Conservation (phyloP, 2,888 invertebrate genomes). For the Mechanitis mazaeus region DNA sequence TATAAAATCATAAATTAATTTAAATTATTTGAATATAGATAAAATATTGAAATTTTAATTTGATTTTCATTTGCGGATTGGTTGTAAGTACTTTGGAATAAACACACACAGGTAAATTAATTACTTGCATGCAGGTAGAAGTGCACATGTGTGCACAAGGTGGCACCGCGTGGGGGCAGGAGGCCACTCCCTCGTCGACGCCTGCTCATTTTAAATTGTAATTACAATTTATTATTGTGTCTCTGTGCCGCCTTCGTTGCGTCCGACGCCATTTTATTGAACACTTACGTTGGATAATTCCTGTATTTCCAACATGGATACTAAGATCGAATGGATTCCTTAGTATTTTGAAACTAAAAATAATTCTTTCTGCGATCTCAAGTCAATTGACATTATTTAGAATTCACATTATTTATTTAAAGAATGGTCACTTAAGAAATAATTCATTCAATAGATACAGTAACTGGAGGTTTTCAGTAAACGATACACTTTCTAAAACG, state of each 20-base stretch:
- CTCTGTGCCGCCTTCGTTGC: constrained; percentile 72
- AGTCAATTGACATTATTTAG: too few relatives aligned
- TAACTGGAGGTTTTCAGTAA: too few relatives aligned
- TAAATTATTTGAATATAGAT: too few relatives aligned
- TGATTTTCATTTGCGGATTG: constrained; percentile 18
- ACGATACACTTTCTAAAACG: too few relatives aligned
- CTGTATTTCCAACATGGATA: constrained; percentile 33
- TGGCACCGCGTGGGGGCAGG: constrained; percentile 55
- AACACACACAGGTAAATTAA: constrained; percentile 43
- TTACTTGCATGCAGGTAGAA: constrained; percentile 60
- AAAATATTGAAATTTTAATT: too few relatives aligned
- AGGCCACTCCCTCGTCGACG: constrained; percentile 70
- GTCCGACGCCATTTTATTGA: constrained; percentile 72
- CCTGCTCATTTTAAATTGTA: constrained; percentile 78
- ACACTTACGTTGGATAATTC: constrained; percentile 38
- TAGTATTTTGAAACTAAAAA: background rate
- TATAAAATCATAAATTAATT: too few relatives aligned
- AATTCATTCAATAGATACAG: too few relatives aligned
- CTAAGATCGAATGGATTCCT: constrained; percentile 8
- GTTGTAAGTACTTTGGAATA: constrained; percentile 30
- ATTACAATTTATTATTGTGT: constrained; percentile 76
- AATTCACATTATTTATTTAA: too few relatives aligned
- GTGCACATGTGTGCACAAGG: constrained; percentile 64
- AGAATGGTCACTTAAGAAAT: too few relatives aligned
- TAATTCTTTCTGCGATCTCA: too few relatives aligned